Base-by-base conservation (phyloP, 2,797 vertebrate genomes). In the Pipistrellus pygmaeus region DNA sequence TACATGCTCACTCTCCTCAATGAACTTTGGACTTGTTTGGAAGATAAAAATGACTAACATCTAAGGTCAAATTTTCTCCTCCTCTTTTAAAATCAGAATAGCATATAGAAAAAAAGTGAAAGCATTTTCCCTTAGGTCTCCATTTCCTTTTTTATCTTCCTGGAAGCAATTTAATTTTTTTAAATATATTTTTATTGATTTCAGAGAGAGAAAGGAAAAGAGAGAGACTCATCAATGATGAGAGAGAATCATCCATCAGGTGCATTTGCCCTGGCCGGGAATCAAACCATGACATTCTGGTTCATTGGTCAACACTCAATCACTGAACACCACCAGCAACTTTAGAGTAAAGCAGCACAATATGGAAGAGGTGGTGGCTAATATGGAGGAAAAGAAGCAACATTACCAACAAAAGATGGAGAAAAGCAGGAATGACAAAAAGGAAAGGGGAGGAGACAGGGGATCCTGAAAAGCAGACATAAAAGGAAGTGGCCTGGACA, bases 51-150 rank as follows among this genome's bases (percentile, higher is more conserved):
- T 55, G 17, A 15, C 41, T 55, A 83, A 57, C 13, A 64, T 57
- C n/a, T 75, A 51, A 86, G 5, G 11, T 80, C 6, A 73, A n/a
- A 73, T 81, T 90, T 77, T 38, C 8, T 92, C 81, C 32, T 82
- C 55, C 41, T 62, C 88, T 84, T 72, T 55, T 68, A 82, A 92
- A 92, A 35, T 94, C 66, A 48, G 17, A 89, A 68, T 14, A 38
- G n/a, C 53, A 88, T 35, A 46, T 32, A 51, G 1, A 35, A 88
- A 92, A 92, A 93, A 92, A 95, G 84, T 27, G 18, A 80, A 71
- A 71, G 10, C 6, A 9, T 21, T 17, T 17, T n/a, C n/a, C 7
- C 82, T 57, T 75, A 44, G 55, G 21, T 55, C 5, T 73, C 15
- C 32, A 38, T 55, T 83, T 5, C n/a, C 38, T 23, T 83, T 73